Evolutionary conservation across 2,888 invertebrate genomes (phyloP).

Genomic region (Chrysolina americana): DNA sequence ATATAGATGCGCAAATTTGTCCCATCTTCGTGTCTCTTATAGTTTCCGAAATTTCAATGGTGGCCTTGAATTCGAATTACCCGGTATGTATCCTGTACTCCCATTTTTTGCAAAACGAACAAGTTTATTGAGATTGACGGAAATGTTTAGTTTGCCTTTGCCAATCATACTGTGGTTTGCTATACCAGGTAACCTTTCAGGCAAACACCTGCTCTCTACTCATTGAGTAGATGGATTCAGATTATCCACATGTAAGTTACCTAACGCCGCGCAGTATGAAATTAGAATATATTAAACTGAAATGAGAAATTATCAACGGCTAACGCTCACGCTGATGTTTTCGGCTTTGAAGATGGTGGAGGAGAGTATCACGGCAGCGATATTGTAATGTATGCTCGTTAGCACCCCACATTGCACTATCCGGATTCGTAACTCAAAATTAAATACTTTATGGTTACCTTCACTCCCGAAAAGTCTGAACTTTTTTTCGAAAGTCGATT

Average conservation of each 20-base stretch:
- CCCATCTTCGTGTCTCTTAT: too few species aligned
- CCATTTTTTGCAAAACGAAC: too few species aligned
- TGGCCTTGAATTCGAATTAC: too few species aligned
- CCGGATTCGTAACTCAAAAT: not conserved
- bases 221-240: not conserved
- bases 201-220: not conserved
- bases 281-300: conserved; percentile 20
- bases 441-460: not conserved
- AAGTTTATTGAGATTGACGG: too few species aligned
- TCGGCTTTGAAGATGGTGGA: conserved; percentile 21
- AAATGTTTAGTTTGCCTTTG: too few species aligned
- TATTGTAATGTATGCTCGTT: conserved; percentile 11
- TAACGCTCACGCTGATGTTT: conserved; percentile 10
- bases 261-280: not conserved
- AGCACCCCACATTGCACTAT: conserved; percentile 7
- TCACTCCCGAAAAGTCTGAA: too few species aligned
- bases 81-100: too few species aligned
- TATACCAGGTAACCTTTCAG: too few species aligned
- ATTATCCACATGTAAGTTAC: not conserved
- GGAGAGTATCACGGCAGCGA: not conserved
- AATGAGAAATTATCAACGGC: conserved; percentile 21
- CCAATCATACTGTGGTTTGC: too few species aligned
- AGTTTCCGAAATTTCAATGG: too few species aligned
- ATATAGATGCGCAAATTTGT: too few species aligned
- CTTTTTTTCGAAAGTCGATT: too few species aligned